phyloP scores from a whole-genome alignment of 2,113 vertebrate genomes.

The Leptosomus discolor region DNA sequence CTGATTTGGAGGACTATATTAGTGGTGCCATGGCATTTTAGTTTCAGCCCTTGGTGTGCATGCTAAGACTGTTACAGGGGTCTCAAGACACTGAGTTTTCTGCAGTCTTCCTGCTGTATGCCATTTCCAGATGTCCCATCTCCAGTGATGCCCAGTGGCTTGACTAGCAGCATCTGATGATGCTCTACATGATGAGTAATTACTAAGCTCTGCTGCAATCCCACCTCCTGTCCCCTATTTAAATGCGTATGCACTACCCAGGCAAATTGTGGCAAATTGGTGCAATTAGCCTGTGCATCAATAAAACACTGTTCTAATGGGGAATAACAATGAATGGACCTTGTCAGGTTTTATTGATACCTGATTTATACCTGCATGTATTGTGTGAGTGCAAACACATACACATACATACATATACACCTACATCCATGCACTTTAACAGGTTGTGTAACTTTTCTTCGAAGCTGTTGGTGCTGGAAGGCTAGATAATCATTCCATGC shows the following conservation, averaged over 20 bases:
- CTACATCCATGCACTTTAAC: background rate
- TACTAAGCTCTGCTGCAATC: background rate
- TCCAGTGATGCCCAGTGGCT: background rate
- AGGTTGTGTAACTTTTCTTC: background rate
- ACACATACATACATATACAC: background rate
- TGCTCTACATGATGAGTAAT: background rate
- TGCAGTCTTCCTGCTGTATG: background rate
- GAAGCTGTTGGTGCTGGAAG: background rate
- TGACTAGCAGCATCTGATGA: background rate
- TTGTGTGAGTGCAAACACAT: background rate
- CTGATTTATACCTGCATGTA: background rate
- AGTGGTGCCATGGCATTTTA: background rate
- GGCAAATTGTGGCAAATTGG: conserved; percentile 28
- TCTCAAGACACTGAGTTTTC: background rate
- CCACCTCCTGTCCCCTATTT: background rate
- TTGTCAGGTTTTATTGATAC: background rate
- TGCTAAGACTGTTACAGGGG: background rate
- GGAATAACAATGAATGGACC: background rate
- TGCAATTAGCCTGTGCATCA: background rate
- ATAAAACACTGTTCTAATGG: background rate
- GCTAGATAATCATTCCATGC: conserved; percentile 4
- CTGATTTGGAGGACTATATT: background rate
- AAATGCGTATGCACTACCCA: background rate
- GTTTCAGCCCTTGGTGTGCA: background rate
- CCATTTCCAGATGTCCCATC: background rate